Evolutionary conservation across 2,888 invertebrate genomes (phyloP).

Genomic region (Ectemnius cavifrons): DNA sequence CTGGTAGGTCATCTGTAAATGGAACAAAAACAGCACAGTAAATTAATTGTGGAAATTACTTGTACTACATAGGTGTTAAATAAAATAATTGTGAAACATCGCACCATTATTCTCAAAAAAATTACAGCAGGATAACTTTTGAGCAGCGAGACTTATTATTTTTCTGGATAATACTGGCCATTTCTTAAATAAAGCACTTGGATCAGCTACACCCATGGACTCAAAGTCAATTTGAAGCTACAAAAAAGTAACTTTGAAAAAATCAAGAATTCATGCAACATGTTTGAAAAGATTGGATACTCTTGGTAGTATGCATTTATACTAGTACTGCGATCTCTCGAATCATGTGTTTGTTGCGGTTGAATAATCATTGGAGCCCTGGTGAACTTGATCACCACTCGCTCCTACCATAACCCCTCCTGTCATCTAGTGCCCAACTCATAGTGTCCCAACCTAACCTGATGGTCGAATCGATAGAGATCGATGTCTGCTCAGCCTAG

Average conservation of each 20-base stretch:
- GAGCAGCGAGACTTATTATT: no score
- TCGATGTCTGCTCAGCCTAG: no score
- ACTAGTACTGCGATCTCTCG: neutral
- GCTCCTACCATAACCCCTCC: no score
- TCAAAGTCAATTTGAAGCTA: slow-evolving; percentile 2
- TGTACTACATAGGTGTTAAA: neutral
- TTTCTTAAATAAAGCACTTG: neutral
- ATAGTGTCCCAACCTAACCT: no score
- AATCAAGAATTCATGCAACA: neutral
- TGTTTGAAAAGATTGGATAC: neutral
- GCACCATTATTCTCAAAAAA: neutral
- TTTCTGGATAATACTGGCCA: no score
- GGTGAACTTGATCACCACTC: no score
- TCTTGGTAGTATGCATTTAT: neutral
- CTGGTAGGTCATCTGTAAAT: neutral
- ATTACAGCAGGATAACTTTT: no score
- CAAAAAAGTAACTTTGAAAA: neutral
- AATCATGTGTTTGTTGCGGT: neutral
- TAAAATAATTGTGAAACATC: slow-evolving; percentile 2
- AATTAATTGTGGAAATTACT: neutral
- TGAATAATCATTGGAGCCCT: no score
- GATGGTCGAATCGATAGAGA: no score
- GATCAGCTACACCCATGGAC: neutral
- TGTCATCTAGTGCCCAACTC: no score
- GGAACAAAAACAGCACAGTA: neutral